These are phyloP conservation scores for Larimichthys polyactis DNA, from an alignment of 2,113 vertebrate genomes.

Conservation along the genomic window DNA sequence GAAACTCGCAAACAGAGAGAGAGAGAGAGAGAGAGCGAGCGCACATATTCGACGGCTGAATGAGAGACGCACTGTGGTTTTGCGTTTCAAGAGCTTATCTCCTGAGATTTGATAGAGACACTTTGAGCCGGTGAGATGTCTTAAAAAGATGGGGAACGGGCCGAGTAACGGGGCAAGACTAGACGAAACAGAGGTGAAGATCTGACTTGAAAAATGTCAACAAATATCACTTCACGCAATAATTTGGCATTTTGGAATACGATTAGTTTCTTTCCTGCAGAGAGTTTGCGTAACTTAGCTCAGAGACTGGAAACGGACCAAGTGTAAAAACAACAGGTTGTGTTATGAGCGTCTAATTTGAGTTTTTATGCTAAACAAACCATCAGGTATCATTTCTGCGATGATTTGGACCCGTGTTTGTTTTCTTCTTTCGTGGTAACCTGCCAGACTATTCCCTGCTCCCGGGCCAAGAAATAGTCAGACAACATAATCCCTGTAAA, in stretches of 20 bases:
- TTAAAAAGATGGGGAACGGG: not conserved
- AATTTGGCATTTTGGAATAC: too few relatives aligned
- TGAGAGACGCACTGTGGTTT: slow-evolving; percentile 20
- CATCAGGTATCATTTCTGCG: too few relatives aligned
- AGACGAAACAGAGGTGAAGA: not conserved
- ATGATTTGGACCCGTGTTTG: too few relatives aligned
- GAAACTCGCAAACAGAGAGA: slow-evolving; percentile 16
- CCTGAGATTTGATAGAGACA: not conserved
- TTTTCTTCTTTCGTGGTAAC: too few relatives aligned
- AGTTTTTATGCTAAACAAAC: too few relatives aligned
- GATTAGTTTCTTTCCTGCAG: too few relatives aligned
- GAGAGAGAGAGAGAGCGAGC: slow-evolving; percentile 1
- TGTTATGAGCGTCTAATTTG: too few relatives aligned
- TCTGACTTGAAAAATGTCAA: not conserved
- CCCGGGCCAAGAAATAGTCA: too few relatives aligned
- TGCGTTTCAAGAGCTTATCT: slow-evolving; percentile 29
- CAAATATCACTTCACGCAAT: not conserved
- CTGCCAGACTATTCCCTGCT: too few relatives aligned
- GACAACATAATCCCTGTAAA: too few relatives aligned
- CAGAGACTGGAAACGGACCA: too few relatives aligned
- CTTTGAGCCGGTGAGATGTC: not conserved
- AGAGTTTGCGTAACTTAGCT: not conserved
- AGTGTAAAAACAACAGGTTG: too few relatives aligned
- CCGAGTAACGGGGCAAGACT: not conserved
- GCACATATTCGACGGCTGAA: slow-evolving; percentile 1